Conservation (phyloP, 1,140 invertebrate species). For the Danaus plexippus region DNA sequence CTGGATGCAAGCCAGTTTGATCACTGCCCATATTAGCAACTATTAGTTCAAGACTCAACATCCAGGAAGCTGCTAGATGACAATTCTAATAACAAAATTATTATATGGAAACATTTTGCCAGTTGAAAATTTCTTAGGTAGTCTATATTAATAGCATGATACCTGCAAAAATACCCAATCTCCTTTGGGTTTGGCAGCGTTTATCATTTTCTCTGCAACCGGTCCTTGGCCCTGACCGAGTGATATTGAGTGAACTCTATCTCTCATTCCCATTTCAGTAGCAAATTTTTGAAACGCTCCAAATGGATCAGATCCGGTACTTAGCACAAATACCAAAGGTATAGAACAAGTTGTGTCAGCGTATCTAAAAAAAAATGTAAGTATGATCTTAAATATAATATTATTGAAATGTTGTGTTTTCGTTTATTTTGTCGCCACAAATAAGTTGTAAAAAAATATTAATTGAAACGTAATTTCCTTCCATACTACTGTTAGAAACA, state of each 20-base stretch:
- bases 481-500: too few species aligned
- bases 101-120: background rate
- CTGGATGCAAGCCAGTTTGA: slow-evolving; percentile 73
- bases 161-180: slow-evolving; percentile 88
- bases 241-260: slow-evolving; percentile 87
- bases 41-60: slow-evolving; percentile 82
- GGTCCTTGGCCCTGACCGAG: slow-evolving; percentile 92
- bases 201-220: slow-evolving; percentile 86
- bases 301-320: slow-evolving; percentile 92
- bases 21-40: slow-evolving; percentile 80
- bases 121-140: too few species aligned
- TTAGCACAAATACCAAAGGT: slow-evolving; percentile 92
- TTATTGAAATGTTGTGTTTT: too few species aligned
- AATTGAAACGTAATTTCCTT: too few species aligned
- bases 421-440: too few species aligned
- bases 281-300: slow-evolving; percentile 85
- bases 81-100: slow-evolving; percentile 79
- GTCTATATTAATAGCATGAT: background rate
- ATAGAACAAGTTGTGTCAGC: slow-evolving; percentile 80
- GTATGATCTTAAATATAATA: too few species aligned
- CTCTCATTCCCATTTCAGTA: slow-evolving; percentile 81
- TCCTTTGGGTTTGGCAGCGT: slow-evolving; percentile 77
- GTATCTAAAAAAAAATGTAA: slow-evolving; percentile 71
- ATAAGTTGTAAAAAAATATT: too few species aligned
- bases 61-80: slow-evolving; percentile 93